Percentiles rank a stretch among this genome's conserved stretches.
Evolutionary conservation across 2,113 vertebrate species (phyloP).

Genomic region (Oenanthe melanoleuca): DNA sequence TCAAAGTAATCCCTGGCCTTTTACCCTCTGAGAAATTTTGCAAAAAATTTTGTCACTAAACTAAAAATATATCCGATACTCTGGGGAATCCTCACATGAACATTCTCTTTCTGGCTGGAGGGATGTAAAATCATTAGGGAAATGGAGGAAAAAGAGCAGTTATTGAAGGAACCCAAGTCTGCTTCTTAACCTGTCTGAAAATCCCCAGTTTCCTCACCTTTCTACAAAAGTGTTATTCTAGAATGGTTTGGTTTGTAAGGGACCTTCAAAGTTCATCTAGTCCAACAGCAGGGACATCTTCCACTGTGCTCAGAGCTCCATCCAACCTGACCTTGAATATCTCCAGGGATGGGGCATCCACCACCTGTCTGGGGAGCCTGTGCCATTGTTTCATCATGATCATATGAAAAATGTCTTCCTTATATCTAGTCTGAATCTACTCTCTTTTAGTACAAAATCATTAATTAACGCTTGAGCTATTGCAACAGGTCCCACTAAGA

Average conservation of each 20-base stretch:
- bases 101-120: background rate
- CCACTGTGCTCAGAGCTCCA: background rate
- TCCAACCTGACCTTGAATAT: background rate
- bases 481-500: background rate
- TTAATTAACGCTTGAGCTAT: background rate
- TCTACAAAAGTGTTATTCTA: background rate
- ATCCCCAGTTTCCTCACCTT: background rate
- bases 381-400: background rate
- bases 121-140: background rate
- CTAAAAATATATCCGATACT: background rate
- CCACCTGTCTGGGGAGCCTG: background rate
- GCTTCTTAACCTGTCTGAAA: background rate
- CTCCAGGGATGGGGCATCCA: background rate
- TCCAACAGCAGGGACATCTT: background rate
- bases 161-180: background rate
- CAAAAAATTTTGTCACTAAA: background rate
- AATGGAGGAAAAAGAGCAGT: background rate
- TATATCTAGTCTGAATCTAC: background rate
- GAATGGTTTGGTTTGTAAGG: background rate
- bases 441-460: background rate
- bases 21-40: conserved; percentile 40
- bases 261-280: background rate
- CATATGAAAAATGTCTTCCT: background rate
- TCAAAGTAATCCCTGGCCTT: conserved; percentile 46
- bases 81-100: background rate